Evolutionary conservation across 1,140 invertebrate genomes (phyloP).

Genomic region (Phortica variegata): DNA sequence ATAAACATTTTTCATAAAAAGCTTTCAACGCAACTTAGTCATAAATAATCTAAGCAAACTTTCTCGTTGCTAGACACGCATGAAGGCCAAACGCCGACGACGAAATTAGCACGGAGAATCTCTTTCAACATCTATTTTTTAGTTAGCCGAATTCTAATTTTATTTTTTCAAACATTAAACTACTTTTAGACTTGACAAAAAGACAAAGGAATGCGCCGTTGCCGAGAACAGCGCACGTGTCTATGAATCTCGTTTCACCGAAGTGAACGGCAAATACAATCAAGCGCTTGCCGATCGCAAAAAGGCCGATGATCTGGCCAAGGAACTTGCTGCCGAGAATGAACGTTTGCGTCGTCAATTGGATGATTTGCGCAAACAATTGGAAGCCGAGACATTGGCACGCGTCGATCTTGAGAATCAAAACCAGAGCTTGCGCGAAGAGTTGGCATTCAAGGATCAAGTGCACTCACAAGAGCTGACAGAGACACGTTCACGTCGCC

Average conservation of each 20-base stretch:
- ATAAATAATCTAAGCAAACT: too few species aligned
- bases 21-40: too few species aligned
- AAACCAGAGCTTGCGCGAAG: conserved; percentile 87
- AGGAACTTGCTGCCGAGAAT: conserved; percentile 75
- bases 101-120: too few species aligned
- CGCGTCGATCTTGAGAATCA: conserved; percentile 93
- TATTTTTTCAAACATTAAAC: too few species aligned
- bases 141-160: too few species aligned
- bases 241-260: conserved; percentile 69
- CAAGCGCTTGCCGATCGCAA: conserved; percentile 78
- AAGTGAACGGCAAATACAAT: conserved; percentile 77
- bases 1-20: too few species aligned
- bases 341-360: conserved; percentile 74
- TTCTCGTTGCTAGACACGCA: too few species aligned
- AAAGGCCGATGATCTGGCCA: conserved; percentile 74
- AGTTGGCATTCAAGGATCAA: conserved; percentile 88
- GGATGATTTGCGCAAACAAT: conserved; percentile 76
- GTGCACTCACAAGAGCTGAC: conserved; percentile 82
- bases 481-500: conserved; percentile 80
- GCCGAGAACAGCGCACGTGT: conserved; percentile 71
- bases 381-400: conserved; percentile 89
- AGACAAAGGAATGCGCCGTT: conserved; percentile 75
- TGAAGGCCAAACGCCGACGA: too few species aligned
- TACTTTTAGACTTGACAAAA: conserved; percentile 75
- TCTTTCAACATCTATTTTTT: too few species aligned